Conservation (phyloP, 2,888 invertebrate species). For the Furcula furcula region DNA sequence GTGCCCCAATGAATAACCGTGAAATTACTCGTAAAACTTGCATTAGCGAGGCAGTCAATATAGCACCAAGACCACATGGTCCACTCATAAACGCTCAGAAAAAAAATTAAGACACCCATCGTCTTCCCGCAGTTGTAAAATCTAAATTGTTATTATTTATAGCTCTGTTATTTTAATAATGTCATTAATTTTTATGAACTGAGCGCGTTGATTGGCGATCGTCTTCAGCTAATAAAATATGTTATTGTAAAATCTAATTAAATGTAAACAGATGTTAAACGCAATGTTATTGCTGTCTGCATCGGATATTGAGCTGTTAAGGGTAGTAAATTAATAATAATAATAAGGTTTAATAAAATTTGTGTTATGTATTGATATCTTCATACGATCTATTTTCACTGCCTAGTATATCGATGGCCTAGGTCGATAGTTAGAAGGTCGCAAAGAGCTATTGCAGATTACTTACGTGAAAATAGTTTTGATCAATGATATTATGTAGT, state of each 20-base stretch:
- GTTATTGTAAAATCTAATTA: slow-evolving; percentile 20
- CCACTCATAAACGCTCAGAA: slow-evolving; percentile 59
- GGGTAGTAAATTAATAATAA: too few relatives aligned
- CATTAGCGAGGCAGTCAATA: slow-evolving; percentile 71
- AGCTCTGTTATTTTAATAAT: slow-evolving; percentile 50
- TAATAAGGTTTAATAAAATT: too few relatives aligned
- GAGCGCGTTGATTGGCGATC: slow-evolving; percentile 16
- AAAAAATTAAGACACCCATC: slow-evolving; percentile 48
- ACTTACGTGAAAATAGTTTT: too few relatives aligned
- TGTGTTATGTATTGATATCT: too few relatives aligned
- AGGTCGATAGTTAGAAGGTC: too few relatives aligned
- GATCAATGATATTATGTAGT: too few relatives aligned
- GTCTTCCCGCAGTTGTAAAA: slow-evolving; percentile 50
- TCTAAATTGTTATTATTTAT: slow-evolving; percentile 65
- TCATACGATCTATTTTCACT: too few relatives aligned
- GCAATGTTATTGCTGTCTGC: slow-evolving; percentile 4
- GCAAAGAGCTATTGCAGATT: too few relatives aligned
- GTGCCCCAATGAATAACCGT: slow-evolving; percentile 68
- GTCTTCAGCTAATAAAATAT: slow-evolving; percentile 20
- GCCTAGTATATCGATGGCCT: too few relatives aligned
- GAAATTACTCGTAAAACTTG: slow-evolving; percentile 77
- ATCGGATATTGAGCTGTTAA: too few relatives aligned
- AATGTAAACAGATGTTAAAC: slow-evolving; percentile 21
- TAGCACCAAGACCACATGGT: slow-evolving; percentile 64
- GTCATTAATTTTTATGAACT: slow-evolving; percentile 36